Conservation (phyloP, 2,888 invertebrate species). For the Amphipyra tragopoginis region DNA sequence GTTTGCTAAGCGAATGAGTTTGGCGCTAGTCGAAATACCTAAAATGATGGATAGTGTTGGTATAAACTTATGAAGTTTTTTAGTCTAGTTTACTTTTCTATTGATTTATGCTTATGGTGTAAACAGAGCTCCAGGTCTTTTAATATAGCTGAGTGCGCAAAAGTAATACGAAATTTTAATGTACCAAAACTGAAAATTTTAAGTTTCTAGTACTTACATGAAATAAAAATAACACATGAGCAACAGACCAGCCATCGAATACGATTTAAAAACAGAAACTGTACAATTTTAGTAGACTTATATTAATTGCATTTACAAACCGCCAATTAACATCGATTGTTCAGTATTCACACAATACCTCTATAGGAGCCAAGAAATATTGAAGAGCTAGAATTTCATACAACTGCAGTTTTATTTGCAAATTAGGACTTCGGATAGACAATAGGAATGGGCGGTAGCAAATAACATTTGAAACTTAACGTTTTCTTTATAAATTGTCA, state of each 20-base stretch:
- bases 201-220: too few relatives aligned
- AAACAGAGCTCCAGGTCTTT: too few relatives aligned
- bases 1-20: slow-evolving; percentile 55
- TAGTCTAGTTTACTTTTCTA: neutral
- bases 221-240: too few relatives aligned
- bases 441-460: slow-evolving; percentile 7
- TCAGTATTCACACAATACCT: slow-evolving; percentile 1
- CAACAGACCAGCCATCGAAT: too few relatives aligned
- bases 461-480: slow-evolving; percentile 30
- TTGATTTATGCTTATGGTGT: too few relatives aligned
- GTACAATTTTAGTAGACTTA: slow-evolving; percentile 2
- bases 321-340: slow-evolving; percentile 7
- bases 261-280: neutral
- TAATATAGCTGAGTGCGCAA: too few relatives aligned
- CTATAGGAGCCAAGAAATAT: slow-evolving; percentile 3
- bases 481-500: slow-evolving; percentile 20
- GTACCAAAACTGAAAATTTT: too few relatives aligned
- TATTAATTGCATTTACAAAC: slow-evolving; percentile 15
- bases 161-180: too few relatives aligned
- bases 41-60: slow-evolving; percentile 18
- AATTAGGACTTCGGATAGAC: slow-evolving; percentile 18
- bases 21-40: slow-evolving; percentile 37
- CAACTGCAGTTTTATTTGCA: slow-evolving; percentile 6
- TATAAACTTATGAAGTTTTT: neutral
- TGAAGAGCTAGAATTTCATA: slow-evolving; percentile 1